Evolutionary conservation across 2,888 invertebrate species (phyloP).

Genomic region (Darwinula stevensoni): DNA sequence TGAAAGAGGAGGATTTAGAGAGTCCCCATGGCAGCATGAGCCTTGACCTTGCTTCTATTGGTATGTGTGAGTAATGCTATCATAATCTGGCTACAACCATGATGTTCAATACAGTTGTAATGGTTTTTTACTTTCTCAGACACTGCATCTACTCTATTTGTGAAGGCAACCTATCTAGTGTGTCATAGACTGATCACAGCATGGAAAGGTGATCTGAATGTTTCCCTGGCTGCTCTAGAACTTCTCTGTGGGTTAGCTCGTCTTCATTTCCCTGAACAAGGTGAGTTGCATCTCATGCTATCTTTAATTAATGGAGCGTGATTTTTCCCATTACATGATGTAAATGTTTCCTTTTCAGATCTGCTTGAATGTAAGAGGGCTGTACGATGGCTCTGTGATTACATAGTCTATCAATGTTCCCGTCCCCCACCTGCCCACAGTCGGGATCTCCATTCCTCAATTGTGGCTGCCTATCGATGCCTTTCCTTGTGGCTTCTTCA

Average conservation of each 20-base stretch:
- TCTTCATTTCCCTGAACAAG: constrained; percentile 60
- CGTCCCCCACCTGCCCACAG: constrained; percentile 64
- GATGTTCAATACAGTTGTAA: too few species aligned
- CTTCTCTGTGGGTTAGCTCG: constrained; percentile 64
- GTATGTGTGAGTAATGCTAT: too few species aligned
- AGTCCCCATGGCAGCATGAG: too few species aligned
- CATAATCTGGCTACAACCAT: too few species aligned
- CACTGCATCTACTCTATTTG: constrained; percentile 60
- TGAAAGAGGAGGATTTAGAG: too few species aligned
- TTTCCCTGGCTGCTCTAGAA: constrained; percentile 74
- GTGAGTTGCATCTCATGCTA: constrained; percentile 20
- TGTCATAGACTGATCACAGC: constrained; percentile 81
- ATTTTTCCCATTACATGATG: constrained; percentile 10
- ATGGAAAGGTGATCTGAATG: constrained; percentile 82
- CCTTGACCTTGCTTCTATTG: too few species aligned
- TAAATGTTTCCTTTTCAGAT: constrained; percentile 25
- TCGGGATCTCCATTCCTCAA: constrained; percentile 61
- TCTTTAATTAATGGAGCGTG: constrained; percentile 5
- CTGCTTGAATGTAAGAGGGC: constrained; percentile 64
- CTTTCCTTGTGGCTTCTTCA: constrained; percentile 58
- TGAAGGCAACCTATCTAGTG: constrained; percentile 68
- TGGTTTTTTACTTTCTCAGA: too few species aligned
- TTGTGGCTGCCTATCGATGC: constrained; percentile 72
- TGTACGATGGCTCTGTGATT: constrained; percentile 94
- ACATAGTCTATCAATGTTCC: constrained; percentile 79